A percentile compares a stretch with the other conserved stretches of the same genome.
These are phyloP conservation scores for Sarcophaga carnaria DNA, from an alignment of 2,888 invertebrate species.

Conservation along the genomic window DNA sequence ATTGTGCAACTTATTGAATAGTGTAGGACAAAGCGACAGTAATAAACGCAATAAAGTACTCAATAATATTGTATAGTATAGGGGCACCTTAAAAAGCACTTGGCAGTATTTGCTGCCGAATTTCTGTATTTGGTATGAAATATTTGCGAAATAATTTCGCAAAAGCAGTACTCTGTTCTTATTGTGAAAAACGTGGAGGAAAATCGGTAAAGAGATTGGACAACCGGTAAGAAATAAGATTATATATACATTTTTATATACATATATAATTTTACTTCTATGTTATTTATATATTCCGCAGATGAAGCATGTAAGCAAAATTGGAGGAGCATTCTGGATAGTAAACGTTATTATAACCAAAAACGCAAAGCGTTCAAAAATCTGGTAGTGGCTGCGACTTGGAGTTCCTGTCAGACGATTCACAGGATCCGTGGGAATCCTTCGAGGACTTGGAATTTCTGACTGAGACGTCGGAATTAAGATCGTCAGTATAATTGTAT, in stretches of 20 bases:
- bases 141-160: constrained; percentile 26
- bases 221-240: neutral
- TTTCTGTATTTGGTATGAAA: too few relatives aligned
- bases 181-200: neutral
- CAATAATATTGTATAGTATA: too few relatives aligned
- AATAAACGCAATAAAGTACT: too few relatives aligned
- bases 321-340: constrained; percentile 7
- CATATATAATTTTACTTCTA: too few relatives aligned
- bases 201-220: neutral
- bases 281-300: neutral
- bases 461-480: constrained; percentile 2
- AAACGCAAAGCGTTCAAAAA: neutral
- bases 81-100: too few relatives aligned
- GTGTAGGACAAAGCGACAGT: too few relatives aligned
- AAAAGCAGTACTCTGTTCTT: constrained; percentile 26
- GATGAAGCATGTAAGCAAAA: constrained; percentile 15
- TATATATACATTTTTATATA: too few relatives aligned
- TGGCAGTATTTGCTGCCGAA: too few relatives aligned
- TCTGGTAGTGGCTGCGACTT: constrained; percentile 23
- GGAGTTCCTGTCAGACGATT: constrained; percentile 12
- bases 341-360: neutral
- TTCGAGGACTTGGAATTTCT: neutral
- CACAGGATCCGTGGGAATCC: constrained; percentile 17
- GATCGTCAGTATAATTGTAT: constrained; percentile 9
- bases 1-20: too few relatives aligned